Base-by-base conservation (phyloP, 2,888 invertebrate species). In the Hydriomena furcata region DNA sequence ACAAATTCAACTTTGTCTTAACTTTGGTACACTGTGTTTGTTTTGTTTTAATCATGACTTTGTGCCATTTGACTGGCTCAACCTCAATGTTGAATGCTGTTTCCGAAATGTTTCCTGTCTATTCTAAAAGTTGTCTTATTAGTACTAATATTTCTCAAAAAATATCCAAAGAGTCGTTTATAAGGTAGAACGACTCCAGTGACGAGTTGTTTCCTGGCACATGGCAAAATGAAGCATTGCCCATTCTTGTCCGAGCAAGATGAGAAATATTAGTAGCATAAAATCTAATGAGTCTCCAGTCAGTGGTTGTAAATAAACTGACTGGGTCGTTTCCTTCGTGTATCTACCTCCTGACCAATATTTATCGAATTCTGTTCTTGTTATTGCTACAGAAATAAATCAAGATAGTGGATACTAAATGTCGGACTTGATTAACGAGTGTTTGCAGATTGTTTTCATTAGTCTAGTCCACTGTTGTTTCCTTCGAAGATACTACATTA, bases 301-400 rank as follows among this genome's bases (percentile, higher is more conserved):
- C 10, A 7, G 12, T 32, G 32, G 11, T 20, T 44, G 52, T 52
- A 52, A 31, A 40, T 43, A 48, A 35, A 54, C 53, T 40, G 55
- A 56, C 51, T 50, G 67, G 61, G 43, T 60, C 51, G 56, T 44
- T 43, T 49, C 48, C 49, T 47, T 56, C 45, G 44, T 60, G 48
- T 65, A 59, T 63, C 65, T 71, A 69, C 69, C 65, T 73, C 70
- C 65, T 65, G 73, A 75, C 70, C 76, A 72, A 76, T 68, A 58
- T 32, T 27, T 60, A 45, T 47, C 46, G n/a, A 50, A 35, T 48
- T 52, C 43, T 31, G 43, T 52, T 50, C 40, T 55, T 38, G 43
- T 48, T 41, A 17, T 44, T 32, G 34, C 42, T 28, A 25, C 13
- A 42, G 38, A 48, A 24, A 42, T 44, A 30, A 27, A 47, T 46